These are phyloP conservation scores for Lysandra bellargus DNA, from an alignment of 2,888 invertebrate species.

Conservation along the genomic window DNA sequence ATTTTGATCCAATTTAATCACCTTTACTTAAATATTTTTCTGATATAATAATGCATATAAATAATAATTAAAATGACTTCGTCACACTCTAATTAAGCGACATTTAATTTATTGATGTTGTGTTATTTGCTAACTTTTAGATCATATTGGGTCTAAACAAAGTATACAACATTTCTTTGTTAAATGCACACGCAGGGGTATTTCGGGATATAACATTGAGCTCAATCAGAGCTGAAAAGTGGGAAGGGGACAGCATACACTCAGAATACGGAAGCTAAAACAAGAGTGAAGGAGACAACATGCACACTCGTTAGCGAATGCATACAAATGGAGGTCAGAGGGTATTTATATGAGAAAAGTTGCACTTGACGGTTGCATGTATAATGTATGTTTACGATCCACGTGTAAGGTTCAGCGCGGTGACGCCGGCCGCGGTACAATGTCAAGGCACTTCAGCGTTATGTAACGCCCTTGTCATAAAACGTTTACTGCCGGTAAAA, in stretches of 20 bases:
- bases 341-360: constrained; percentile 28
- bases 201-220: too few relatives aligned
- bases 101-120: too few relatives aligned
- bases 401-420: constrained; percentile 66
- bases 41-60: too few relatives aligned
- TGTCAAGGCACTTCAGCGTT: constrained; percentile 71
- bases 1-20: neutral
- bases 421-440: constrained; percentile 57
- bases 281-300: neutral
- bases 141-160: too few relatives aligned
- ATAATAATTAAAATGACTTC: too few relatives aligned
- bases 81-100: too few relatives aligned
- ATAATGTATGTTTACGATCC: constrained; percentile 62
- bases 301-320: neutral
- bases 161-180: too few relatives aligned
- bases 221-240: too few relatives aligned
- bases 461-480: constrained; percentile 71
- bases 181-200: too few relatives aligned
- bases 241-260: neutral
- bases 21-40: too few relatives aligned
- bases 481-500: constrained; percentile 54
- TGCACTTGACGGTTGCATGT: constrained; percentile 32
- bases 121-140: too few relatives aligned
- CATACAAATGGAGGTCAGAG: neutral
- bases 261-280: neutral